Evolutionary conservation across 2,797 vertebrate species (phyloP).

Genomic region (Liasis olivaceus): DNA sequence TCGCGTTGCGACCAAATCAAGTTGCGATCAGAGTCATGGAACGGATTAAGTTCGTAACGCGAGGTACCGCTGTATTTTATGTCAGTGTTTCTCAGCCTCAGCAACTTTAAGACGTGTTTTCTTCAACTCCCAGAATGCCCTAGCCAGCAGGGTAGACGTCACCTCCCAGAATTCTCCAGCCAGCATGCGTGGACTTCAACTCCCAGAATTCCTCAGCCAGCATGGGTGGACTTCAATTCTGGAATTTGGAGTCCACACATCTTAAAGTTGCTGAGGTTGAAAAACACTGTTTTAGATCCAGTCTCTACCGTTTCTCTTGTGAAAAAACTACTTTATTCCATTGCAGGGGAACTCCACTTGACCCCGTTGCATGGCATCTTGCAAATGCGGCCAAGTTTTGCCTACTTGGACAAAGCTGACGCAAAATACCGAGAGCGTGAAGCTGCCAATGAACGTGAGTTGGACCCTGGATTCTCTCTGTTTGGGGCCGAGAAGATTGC

Average conservation of each 20-base stretch:
- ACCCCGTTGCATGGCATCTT: constrained; percentile 96
- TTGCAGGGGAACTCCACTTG: constrained; percentile 92
- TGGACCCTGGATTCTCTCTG: neutral
- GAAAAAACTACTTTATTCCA: neutral
- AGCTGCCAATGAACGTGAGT: constrained; percentile 90
- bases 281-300: neutral
- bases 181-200: neutral
- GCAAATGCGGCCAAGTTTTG: constrained; percentile 95
- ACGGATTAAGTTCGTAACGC: too few species aligned
- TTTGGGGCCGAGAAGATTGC: neutral
- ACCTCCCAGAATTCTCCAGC: neutral
- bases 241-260: neutral
- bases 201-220: neutral
- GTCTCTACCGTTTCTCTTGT: neutral
- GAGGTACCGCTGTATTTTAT: too few species aligned
- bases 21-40: too few species aligned
- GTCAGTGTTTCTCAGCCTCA: neutral
- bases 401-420: constrained; percentile 95
- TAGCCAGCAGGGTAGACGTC: too few species aligned
- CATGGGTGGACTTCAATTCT: neutral
- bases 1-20: too few species aligned
- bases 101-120: neutral
- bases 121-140: neutral
- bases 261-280: neutral
- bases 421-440: constrained; percentile 93